Conservation (phyloP, 2,888 invertebrate species). For the Lithophane socia region DNA sequence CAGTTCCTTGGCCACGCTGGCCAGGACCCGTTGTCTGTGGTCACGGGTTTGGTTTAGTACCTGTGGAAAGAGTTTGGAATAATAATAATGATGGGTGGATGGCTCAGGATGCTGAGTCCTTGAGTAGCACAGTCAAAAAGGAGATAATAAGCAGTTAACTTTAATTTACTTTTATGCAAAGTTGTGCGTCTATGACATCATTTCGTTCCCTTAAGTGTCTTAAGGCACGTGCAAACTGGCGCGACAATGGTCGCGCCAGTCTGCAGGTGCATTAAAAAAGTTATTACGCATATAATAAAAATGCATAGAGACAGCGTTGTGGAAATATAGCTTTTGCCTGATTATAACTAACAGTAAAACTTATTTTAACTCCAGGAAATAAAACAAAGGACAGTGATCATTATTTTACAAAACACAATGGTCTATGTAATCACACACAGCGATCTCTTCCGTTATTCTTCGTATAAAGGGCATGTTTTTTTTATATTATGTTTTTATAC, state of each 20-base stretch:
- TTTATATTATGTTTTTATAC: not conserved
- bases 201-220: no score
- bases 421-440: conserved; percentile 1
- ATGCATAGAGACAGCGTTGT: not conserved
- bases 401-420: conserved; percentile 32
- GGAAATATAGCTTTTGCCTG: not conserved
- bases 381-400: conserved; percentile 27
- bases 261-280: no score
- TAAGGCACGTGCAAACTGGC: no score
- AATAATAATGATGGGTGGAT: not conserved
- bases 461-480: conserved; percentile 4
- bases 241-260: no score
- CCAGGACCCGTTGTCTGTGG: conserved; percentile 96
- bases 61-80: conserved; percentile 79
- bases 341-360: not conserved
- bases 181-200: not conserved
- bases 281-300: not conserved
- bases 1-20: conserved; percentile 96
- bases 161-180: not conserved
- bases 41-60: conserved; percentile 98
- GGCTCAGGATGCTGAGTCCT: not conserved
- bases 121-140: not conserved
- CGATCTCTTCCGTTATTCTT: conserved; percentile 13
- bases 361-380: conserved; percentile 28
- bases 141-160: not conserved